Base-by-base conservation (phyloP, 2,888 invertebrate genomes). In the Sipha maydis region DNA sequence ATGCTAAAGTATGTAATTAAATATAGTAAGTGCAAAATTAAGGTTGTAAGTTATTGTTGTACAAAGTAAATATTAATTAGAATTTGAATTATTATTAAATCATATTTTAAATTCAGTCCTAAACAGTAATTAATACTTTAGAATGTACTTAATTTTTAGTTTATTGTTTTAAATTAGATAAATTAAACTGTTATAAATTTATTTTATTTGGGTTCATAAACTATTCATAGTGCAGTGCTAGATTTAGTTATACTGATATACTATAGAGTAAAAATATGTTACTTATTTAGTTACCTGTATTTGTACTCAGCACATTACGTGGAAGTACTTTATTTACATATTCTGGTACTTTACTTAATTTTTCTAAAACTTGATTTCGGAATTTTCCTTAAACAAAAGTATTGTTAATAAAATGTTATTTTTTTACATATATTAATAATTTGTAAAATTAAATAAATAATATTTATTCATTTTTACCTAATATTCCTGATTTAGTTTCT, bases 401-500 rank as follows among this genome's bases (percentile, higher is more conserved):
- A 69, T 61, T 17, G 14, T 69, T 80, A 69, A 0, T 69, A 8
- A 19, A 34, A 61, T n/a, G 54, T 25, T 61, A 34, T 21, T 56
- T 61, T 17, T 0, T 34, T 5, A 79, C 5, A 9, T 56, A 14
- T 25, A 25, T 28, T 31, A 19, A 61, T 61, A 61, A 48, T 14
- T 48, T 21, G 25, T 7, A 25, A 61, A 11, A 4, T 14, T 61
- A 19, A 19, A 73, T 8, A 73, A 73, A 69, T 73, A 73, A 73
- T 73, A 34, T 73, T 34, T 31, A 73, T 34, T 71, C 34, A 77
- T 61, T 9, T 71, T 71, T 86, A 89, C 90, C 90, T 77, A 85
- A 85, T 41, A 90, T 71, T 31, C 84, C 82, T 84, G 89, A 86
- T 89, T 89, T 89, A 38, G 96, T 96, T 92, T 96, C 96, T 77